Base-by-base conservation (phyloP, 35 echinoderm and acorn worm species). In the Apostichopus parvimensis region DNA sequence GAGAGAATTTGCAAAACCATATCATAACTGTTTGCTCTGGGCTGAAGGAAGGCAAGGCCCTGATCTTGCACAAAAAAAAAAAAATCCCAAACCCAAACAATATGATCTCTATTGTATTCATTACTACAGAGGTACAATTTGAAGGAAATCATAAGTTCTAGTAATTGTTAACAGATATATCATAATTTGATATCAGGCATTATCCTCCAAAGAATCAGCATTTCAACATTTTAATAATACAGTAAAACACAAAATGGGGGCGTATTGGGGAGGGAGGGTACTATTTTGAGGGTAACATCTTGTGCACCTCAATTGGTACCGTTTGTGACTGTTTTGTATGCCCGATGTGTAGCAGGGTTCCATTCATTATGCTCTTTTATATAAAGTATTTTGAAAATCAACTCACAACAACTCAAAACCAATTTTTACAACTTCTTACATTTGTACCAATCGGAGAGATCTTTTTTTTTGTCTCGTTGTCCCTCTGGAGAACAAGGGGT, bases 361-460 rank as follows among this genome's bases (percentile, higher is more conserved):
- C 71, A 18, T 18, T 75, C 71, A 75, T 6, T 75, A 75, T 75
- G 15, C 71, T 72, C 24, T 88, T 88, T 88, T 88, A 64, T 45
- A 45, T 88, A 88, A 20, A 66, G 64, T 66, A 60, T 88, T 66
- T 66, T 88, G 58, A 64, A 88, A 45, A 88, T 73, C 62, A 88
- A 88, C 81, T 84, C 86, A 18, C 53, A 88, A 45, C 79, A 82
- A 82, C 79, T 82, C 79, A 82, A 82, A 57, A 82, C 23, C 17
- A 88, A 73, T 68, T 72, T 87, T 60, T 54, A 88, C 86, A 88
- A 72, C 64, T 88, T 88, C 64, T 28, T 72, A 72, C 83, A 88
- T 88, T 88, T 88, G 86, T 88, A 88, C 68, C 86, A 58, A 58
- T 84, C n/a, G 17, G 78, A 14, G 53, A 84, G 56, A 58, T 23